Base-by-base conservation (phyloP, 2,888 invertebrate genomes). In the Ectemnius lituratus region DNA sequence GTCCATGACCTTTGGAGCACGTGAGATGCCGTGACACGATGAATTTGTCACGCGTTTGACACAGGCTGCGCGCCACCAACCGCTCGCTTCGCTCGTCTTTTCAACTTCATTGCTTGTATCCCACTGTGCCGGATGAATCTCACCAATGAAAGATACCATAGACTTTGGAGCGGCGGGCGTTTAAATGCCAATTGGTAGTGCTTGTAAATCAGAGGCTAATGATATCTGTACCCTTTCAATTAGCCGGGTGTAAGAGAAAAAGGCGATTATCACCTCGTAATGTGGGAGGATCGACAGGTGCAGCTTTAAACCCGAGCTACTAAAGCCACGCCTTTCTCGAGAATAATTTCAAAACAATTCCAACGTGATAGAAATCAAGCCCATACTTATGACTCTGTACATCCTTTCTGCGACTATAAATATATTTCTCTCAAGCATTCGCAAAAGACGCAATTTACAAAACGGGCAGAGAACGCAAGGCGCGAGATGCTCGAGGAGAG, bases 11-110 rank as follows among this genome's bases (percentile, higher is more conserved):
- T 64, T 67, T 71, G 72, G 75, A 84, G 82, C 87, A 84, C 87
- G 86, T 86, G 87, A 89, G 84, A 69, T 84, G 81, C 79, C 86
- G 87, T 86, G 86, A 87, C 88, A 86, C 84, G 86, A 88, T 88
- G 87, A 84, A 89, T 90, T 90, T 87, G 89, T 88, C 88, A 88
- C 86, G 87, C 85, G 81, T 82, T 81, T 77, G 79, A 80, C 77
- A 84, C 81, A 79, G 79, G 76, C 75, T 83, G 74, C 79, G 66
- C 74, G 70, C 59, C 23, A 23, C 62, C 37, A 20, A 69, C 74
- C 75, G 72, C 70, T 70, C 63, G 49, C 16, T 37, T 56, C 62
- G 16, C 16, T 6, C 11, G 52, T 65, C 72, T 56, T 62, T 70
- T 58, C 37, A 37, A 37, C 37, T 37, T 37, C 37, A 37, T 37